Evolutionary conservation across 1,140 invertebrate genomes (phyloP), one percentile per base, ranked within the genome.

Genomic region (Nymphalis io): DNA sequence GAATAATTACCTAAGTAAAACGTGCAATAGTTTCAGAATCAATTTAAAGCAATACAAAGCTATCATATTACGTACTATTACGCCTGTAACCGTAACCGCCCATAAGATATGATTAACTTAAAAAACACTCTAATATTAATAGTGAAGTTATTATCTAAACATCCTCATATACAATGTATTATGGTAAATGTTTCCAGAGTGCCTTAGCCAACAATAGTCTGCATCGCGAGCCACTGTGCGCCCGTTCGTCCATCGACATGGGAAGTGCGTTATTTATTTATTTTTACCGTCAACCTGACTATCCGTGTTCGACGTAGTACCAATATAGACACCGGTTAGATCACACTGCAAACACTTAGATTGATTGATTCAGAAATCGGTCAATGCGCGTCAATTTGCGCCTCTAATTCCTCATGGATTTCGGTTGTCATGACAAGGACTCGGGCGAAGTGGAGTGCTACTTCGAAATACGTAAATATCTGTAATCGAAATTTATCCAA

Each of bases 371-470:
- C 67, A 76, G 68, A 77, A 72, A 75, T 69, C 65, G 61, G 75
- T 84, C 73, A 83, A 89, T 88, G 83, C 81, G 72, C 57, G 71
- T 63, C 62, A 68, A 66, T 69, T 73, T 77, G 23, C 75, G 64
- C 76, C 61, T 60, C 70, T 73, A 55, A 55, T 75, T 63, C 65
- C 82, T 75, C 81, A 92, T 92, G 91, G 91, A 92, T 83, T 88
- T 91, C 85, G 91, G 91, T 84, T 92, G 89, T 79, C 74, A 85
- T 77, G 90, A 92, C 84, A 92, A 91, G 80, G 87, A 91, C 71
- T 92, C 91, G 38, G 91, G 91, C 67, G 89, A 92, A 84, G 87
- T 91, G 87, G 91, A 92, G 84, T 92, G 90, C 85, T 92, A 91
- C 85, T 80, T 92, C 71, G 91, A 92, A 91, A 89, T 92, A 88